Percentiles rank a stretch among this genome's conserved stretches.
phyloP scores from a whole-genome alignment of 2,113 vertebrate species.

The Lampris incognitus region DNA sequence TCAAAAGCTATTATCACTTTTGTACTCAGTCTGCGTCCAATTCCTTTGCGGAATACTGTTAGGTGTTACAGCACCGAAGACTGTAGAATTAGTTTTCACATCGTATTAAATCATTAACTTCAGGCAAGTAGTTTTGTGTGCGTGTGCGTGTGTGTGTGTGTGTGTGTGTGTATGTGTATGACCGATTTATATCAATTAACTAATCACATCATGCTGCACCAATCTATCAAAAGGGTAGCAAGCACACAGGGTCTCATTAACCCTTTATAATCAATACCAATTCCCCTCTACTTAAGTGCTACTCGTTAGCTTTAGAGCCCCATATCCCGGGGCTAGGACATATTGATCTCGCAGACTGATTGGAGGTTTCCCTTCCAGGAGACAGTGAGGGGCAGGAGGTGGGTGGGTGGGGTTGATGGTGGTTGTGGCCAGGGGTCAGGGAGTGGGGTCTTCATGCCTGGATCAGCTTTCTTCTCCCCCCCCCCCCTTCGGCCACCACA shows the following conservation, averaged over 20 bases:
- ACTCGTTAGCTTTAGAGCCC: constrained; percentile 68
- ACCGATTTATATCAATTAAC: constrained; percentile 62
- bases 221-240: constrained; percentile 33
- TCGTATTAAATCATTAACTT: constrained; percentile 22
- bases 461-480: constrained; percentile 66
- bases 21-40: constrained; percentile 13
- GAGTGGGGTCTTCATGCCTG: constrained; percentile 48
- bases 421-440: constrained; percentile 47
- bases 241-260: constrained; percentile 68
- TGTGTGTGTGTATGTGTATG: neutral
- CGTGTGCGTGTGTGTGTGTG: neutral
- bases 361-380: constrained; percentile 72
- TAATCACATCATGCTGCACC: constrained; percentile 8
- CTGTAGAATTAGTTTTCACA: neutral
- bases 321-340: constrained; percentile 61
- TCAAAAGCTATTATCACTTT: constrained; percentile 16
- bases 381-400: constrained; percentile 44
- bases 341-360: constrained; percentile 76
- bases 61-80: constrained; percentile 15
- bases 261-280: constrained; percentile 72
- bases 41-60: constrained; percentile 12
- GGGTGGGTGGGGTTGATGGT: constrained; percentile 35
- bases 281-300: constrained; percentile 69
- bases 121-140: neutral
- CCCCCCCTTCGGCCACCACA: constrained; percentile 58